These are phyloP conservation scores for Percina caprodes DNA, from an alignment of 2,113 vertebrate species.

Conservation along the genomic window DNA sequence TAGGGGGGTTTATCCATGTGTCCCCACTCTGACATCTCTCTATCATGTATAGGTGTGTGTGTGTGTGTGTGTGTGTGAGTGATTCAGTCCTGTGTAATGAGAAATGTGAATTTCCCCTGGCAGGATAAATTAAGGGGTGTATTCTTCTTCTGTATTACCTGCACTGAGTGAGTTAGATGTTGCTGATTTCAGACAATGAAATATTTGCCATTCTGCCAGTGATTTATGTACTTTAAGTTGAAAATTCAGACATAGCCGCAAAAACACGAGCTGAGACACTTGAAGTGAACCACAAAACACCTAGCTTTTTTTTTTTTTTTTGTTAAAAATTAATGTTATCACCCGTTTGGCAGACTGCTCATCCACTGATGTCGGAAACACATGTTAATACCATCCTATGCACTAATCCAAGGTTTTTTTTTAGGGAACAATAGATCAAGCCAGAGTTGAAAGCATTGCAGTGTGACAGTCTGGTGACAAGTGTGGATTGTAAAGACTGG, in stretches of 20 bases:
- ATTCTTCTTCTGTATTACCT: neutral
- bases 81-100: too few species aligned
- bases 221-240: neutral
- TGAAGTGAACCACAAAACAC: neutral
- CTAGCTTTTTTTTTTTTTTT: neutral
- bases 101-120: too few species aligned
- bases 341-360: neutral
- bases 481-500: conserved; percentile 74
- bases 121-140: too few species aligned
- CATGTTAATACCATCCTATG: conserved; percentile 37
- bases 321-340: conserved; percentile 20
- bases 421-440: conserved; percentile 72
- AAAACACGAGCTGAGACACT: neutral
- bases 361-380: conserved; percentile 19
- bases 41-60: too few species aligned
- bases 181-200: neutral
- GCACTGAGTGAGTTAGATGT: neutral
- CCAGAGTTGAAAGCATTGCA: conserved; percentile 75
- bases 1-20: too few species aligned
- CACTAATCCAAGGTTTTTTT: conserved; percentile 45
- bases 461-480: conserved; percentile 80
- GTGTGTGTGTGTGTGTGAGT: too few species aligned
- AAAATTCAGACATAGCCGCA: neutral
- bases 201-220: neutral
- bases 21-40: too few species aligned